phyloP scores from a whole-genome alignment of 2,797 vertebrate genomes.

The Octomys mimax region DNA sequence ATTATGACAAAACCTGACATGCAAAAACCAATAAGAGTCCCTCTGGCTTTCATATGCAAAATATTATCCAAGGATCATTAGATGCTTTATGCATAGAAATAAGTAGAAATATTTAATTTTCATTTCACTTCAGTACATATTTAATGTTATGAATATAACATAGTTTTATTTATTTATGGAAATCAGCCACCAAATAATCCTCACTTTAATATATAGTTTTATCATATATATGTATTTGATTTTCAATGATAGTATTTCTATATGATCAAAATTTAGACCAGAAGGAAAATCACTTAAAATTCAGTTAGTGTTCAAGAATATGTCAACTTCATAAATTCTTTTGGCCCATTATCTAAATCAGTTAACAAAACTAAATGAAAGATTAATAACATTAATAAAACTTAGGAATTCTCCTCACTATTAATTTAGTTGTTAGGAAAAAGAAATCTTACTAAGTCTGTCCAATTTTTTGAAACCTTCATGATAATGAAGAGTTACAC shows the following conservation, averaged over 20 bases:
- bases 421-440: background rate
- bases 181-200: constrained; percentile 17
- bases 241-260: constrained; percentile 4
- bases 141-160: constrained; percentile 44
- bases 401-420: background rate
- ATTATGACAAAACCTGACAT: constrained; percentile 7
- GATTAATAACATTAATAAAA: background rate
- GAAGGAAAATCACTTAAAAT: background rate
- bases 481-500: background rate
- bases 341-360: background rate
- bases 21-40: background rate
- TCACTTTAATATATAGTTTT: background rate
- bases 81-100: constrained; percentile 3
- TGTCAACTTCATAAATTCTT: background rate
- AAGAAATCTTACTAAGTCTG: background rate
- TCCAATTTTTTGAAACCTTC: background rate
- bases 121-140: constrained; percentile 11
- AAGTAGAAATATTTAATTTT: constrained; percentile 53
- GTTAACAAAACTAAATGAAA: background rate
- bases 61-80: constrained; percentile 37
- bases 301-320: background rate
- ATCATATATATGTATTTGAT: background rate
- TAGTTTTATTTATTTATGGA: constrained; percentile 26
- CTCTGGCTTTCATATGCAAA: constrained; percentile 30
- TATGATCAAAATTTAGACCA: background rate